Base-by-base conservation (phyloP, 2,888 invertebrate species). In the Cephus sareptanus region DNA sequence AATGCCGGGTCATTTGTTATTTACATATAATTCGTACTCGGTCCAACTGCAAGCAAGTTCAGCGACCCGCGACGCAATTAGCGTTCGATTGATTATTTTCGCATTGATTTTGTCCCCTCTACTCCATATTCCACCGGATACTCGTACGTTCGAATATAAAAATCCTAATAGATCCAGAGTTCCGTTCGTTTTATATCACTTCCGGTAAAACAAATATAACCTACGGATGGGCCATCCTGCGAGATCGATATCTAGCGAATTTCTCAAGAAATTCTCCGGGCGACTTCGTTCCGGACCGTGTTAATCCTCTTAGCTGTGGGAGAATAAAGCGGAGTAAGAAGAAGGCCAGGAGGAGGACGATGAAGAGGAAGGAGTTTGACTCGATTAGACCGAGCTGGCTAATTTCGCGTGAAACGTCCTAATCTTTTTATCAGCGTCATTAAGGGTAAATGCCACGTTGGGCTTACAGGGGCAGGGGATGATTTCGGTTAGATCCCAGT, bases 21-120 rank as follows among this genome's bases (percentile, higher is more conserved):
- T 88, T 88, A 88, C 87, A 85, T 87, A 88, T 86, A 88, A 88
- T 87, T 88, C 88, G 84, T 78, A 83, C 81, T 83, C 82, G 81
- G 77, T 31, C 33, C 74, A 34, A 83, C 85, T 80, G 85, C 86
- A 86, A 86, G 81, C 79, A 84, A 84, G 79, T 81, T 79, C 83
- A 81, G 77, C 79, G 82, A 82, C 82, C 84, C 81, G 79, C 83
- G 83, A 84, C 81, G 87, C 86, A 87, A 87, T 87, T 87, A 87
- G 86, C 86, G 86, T 83, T 77, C 86, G 83, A 88, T 88, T 86
- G 88, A 88, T 88, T 88, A 88, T 87, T 86, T 86, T 85, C 77
- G 31, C 76, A 81, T 78, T 31, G 71, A 71, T 71, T 71, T 71
- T 34, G 23, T 71, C 71, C 31, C 31, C 56, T 6, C 0, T 3